Evolutionary conservation across 2,113 vertebrate species (phyloP), one percentile per base, ranked within the genome.

Genomic region (Hemicordylus capensis): DNA sequence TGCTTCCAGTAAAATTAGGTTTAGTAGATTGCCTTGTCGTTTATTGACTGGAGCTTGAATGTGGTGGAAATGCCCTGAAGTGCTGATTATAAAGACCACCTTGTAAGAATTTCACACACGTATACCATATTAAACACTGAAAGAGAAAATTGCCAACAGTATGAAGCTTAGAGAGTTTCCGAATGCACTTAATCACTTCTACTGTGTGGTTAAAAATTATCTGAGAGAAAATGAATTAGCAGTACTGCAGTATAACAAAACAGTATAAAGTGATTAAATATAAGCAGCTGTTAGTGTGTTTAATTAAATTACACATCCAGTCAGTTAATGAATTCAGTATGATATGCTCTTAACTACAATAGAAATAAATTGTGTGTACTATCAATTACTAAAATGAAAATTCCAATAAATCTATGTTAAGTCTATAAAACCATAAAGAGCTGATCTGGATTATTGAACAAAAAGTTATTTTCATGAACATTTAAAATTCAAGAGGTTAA

Each of bases 241-340:
- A 82, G 34, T 69, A n/a, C 82, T 64, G 80, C n/a, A n/a, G n/a
- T n/a, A n/a, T 74, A 80, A 64, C 17, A 82, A 87, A 59, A 81
- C 24, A 63, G 51, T 59, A 58, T 70, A 74, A 73, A 31, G 26
- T 63, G 39, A 58, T 81, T 66, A 26, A 44, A 76, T 59, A 39
- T 70, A 48, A 82, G 26, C n/a, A 31, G 37, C 44, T 54, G n/a
- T 59, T 78, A 77, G 83, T 77, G 51, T 17, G 56, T 51, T 77
- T n/a, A 61, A 72, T 76, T 82, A 74, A 81, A 87, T 82, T 69
- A 72, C n/a, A 24, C 17, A 78, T n/a, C 37, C 64, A 87, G 37
- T 42, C 34, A 54, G 44, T 34, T 74, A 59, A 24, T 63, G 74
- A 69, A 72, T 82, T 87, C 61, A 86, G 2, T 56, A 46, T 58